A percentile compares a stretch with the other conserved stretches of the same genome.
phyloP scores from a whole-genome alignment of 2,888 invertebrate species.

The Acleris emargana region DNA sequence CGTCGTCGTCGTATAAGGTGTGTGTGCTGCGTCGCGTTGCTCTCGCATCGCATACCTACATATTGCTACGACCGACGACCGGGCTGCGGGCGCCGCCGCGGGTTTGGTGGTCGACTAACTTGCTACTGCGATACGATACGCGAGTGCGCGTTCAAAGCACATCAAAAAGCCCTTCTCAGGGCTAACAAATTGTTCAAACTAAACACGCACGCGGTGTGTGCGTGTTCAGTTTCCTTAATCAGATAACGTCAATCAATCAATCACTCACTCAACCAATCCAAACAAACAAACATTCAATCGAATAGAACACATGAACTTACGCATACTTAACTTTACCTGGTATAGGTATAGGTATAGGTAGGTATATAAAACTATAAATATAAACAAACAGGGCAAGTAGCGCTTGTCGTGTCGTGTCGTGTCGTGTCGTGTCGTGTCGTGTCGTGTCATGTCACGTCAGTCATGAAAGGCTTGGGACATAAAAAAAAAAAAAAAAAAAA shows the following conservation, averaged over 20 bases:
- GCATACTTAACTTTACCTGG: no score
- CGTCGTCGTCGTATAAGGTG: background rate
- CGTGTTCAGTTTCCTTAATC: constrained; percentile 7
- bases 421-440: no score
- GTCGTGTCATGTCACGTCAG: no score
- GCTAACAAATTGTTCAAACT: constrained; percentile 12
- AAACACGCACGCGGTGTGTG: background rate
- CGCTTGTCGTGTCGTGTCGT: no score
- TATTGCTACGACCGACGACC: background rate
- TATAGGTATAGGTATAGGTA: no score
- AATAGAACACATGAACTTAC: background rate
- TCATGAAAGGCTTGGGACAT: no score
- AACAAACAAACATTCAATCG: no score
- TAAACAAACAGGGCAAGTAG: no score
- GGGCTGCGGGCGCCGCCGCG: background rate
- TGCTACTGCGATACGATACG: constrained; percentile 4
- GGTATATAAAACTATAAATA: no score
- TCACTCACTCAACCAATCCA: no score
- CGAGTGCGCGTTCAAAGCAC: constrained; percentile 20
- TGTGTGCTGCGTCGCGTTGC: no score
- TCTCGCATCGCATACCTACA: background rate
- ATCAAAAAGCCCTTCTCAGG: constrained; percentile 29
- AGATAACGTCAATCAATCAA: constrained; percentile 7
- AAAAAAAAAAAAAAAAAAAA: no score
- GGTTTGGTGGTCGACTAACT: background rate